phyloP scores from a whole-genome alignment of 1,140 invertebrate genomes.

The Drosophila nigromelanica region DNA sequence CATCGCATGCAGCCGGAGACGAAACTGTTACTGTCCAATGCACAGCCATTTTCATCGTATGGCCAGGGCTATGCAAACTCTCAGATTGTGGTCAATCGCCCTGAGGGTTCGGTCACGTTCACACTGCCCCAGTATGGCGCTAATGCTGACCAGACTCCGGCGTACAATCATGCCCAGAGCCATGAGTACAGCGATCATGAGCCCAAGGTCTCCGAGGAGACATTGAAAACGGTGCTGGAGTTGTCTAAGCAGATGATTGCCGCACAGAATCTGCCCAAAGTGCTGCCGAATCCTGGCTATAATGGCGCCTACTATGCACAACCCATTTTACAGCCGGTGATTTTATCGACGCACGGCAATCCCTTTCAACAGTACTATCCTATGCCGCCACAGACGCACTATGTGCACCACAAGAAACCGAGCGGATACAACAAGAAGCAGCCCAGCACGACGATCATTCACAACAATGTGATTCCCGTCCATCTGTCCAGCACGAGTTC shows the following conservation, averaged over 20 bases:
- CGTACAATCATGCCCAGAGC: slow-evolving; percentile 25
- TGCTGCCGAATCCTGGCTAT: slow-evolving; percentile 66
- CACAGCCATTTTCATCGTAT: slow-evolving; percentile 45
- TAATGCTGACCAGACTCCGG: slow-evolving; percentile 38
- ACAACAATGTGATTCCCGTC: slow-evolving; percentile 80
- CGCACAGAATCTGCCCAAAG: slow-evolving; percentile 74
- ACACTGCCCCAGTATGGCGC: slow-evolving; percentile 55
- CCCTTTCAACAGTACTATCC: slow-evolving; percentile 62
- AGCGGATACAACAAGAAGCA: slow-evolving; percentile 45
- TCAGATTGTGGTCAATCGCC: slow-evolving; percentile 83
- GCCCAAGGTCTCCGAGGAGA: slow-evolving; percentile 82
- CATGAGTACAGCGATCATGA: slow-evolving; percentile 61
- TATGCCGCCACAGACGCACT: slow-evolving; percentile 31
- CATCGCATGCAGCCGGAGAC: slow-evolving; percentile 71
- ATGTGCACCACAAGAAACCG: slow-evolving; percentile 51
- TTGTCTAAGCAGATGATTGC: slow-evolving; percentile 83
- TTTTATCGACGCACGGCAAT: slow-evolving; percentile 58
- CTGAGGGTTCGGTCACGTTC: slow-evolving; percentile 80
- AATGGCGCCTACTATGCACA: slow-evolving; percentile 59
- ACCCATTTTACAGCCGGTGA: slow-evolving; percentile 71
- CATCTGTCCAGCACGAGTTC: slow-evolving; percentile 69
- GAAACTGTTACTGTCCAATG: slow-evolving; percentile 64
- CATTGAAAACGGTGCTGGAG: slow-evolving; percentile 79
- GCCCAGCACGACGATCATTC: slow-evolving; percentile 77
- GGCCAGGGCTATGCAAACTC: slow-evolving; percentile 73